These are phyloP conservation scores for Drosophila mulleri DNA, from an alignment of 2,888 invertebrate species.

Conservation along the genomic window DNA sequence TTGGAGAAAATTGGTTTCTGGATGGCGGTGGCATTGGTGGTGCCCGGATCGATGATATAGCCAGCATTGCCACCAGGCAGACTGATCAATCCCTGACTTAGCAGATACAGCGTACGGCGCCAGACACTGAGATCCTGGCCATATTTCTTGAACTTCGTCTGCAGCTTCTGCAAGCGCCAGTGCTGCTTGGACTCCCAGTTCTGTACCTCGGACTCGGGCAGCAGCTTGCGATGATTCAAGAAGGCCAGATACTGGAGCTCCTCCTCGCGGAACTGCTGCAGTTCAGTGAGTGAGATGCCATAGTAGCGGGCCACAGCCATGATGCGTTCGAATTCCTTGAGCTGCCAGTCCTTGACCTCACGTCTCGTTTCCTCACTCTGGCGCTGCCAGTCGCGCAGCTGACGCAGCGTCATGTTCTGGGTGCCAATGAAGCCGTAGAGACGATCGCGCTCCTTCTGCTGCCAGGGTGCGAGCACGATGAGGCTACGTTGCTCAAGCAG, in stretches of 20 bases:
- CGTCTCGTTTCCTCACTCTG: slow-evolving; percentile 68
- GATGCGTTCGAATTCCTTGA: slow-evolving; percentile 77
- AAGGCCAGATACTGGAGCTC: slow-evolving; percentile 74
- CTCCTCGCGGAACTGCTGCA: slow-evolving; percentile 82
- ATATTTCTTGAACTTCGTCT: slow-evolving; percentile 61
- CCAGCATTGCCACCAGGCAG: slow-evolving; percentile 68
- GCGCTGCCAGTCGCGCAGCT: slow-evolving; percentile 79
- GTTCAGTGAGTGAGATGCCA: slow-evolving; percentile 70
- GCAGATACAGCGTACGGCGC: slow-evolving; percentile 80
- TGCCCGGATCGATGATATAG: slow-evolving; percentile 62
- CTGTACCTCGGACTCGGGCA: slow-evolving; percentile 59
- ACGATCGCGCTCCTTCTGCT: slow-evolving; percentile 82
- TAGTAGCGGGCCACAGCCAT: slow-evolving; percentile 75
- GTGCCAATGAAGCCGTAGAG: slow-evolving; percentile 80
- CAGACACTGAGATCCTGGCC: slow-evolving; percentile 73
- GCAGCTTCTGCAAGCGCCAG: slow-evolving; percentile 59
- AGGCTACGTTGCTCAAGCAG: slow-evolving; percentile 73
- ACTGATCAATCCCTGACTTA: slow-evolving; percentile 79
- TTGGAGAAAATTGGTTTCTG: slow-evolving; percentile 75
- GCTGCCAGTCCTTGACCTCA: slow-evolving; percentile 80
- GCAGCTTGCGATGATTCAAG: slow-evolving; percentile 75
- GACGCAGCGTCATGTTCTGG: slow-evolving; percentile 75
- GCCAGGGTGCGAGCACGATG: slow-evolving; percentile 75
- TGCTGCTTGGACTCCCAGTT: slow-evolving; percentile 72
- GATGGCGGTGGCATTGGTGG: slow-evolving; percentile 67